Base-by-base conservation (phyloP, 2,113 vertebrate genomes). In the Nannobrachium achirus region DNA sequence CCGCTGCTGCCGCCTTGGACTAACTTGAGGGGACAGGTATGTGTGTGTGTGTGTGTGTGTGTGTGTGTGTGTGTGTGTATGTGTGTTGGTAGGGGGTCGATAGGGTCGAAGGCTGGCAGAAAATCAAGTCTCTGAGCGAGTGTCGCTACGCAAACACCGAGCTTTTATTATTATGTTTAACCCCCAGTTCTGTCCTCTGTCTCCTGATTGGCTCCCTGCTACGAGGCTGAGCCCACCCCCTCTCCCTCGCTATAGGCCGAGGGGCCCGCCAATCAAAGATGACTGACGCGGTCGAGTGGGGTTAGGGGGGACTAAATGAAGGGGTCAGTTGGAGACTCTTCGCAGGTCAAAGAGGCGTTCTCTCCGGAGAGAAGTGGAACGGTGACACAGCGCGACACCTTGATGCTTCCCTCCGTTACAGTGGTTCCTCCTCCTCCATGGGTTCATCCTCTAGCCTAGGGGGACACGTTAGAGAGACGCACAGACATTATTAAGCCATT, bases 391-490 rank as follows among this genome's bases (percentile, higher is more conserved):
- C 71, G 85, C 61, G 63, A 86, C 83, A 73, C 83, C 73, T 66
- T 77, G 14, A 16, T 38, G 72, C 65, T 79, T 52, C 48, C 80
- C 56, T 93, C 71, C 0, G 74, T 86, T 94, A 96, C 92, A 94
- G 91, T 71, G 89, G 82, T 46, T 95, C 94, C 86, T 96, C 96
- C 53, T 96, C 94, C 58, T 96, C 96, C 96, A 97, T 98, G 7
- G 96, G 96, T 61, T 97, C 96, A 71, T 97, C 96, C 48, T 91
- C 87, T 0, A 89, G 88, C 89, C 95, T 96, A 88, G 6, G 1
- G 42, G 53, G 39, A n/a, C 44, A 63, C 78, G 51, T 55, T 46
- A 56, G 42, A 65, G 1, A 73, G 0, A 48, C 2, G 64, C 49
- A 69, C 5, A 53, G 4, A 53, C 15, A 33, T 59, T 33, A 33